Evolutionary conservation across 2,888 invertebrate species (phyloP), one percentile per base, ranked within the genome.

Genomic region (Pachymerium ferrugineum): DNA sequence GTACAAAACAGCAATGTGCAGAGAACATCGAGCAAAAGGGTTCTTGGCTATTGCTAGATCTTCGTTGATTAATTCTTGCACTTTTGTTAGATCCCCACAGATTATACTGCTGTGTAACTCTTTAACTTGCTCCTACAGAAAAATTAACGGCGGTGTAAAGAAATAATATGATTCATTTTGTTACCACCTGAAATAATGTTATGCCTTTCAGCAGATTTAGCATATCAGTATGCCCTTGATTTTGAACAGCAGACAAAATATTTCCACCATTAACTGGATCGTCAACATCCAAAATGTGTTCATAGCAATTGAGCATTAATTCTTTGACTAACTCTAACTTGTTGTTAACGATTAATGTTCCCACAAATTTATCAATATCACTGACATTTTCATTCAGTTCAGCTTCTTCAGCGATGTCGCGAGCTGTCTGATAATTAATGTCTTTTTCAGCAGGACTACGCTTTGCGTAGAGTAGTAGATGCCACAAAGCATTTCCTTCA

Each of bases 1-100:
- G 74, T 89, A 89, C 12, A 96, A 84, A 14, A 95, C 91, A 0
- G 94, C 94, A 72, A 94, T 88, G 80, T 97, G 97, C 22, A 97
- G 84, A 0, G 93, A 83, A 0, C 90, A 89, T 12, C 87, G 88
- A 0, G 91, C 90, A 0, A 88, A 86, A 72, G 87, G 86, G 81
- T 91, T 91, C 78, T 88, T 88, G 70, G 90, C 88, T 62, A 85
- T 78, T 0, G 86, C 86, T 74, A 87, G 73, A 77, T 86, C 76
- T 89, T 90, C 75, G 47, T 78, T 77, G 2, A 75, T 73, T 25
- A 77, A 72, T 29, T 75, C 75, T 62, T 75, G 74, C 0, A 90
- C 87, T 1, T 86, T 85, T 0, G 83, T 81, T 42, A 89, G 80
- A 74, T 90, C 88, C 0, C 89, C 90, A 16, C 85, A 83, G 68